These are phyloP conservation scores for Datnioides undecimradiatus DNA, from an alignment of 2,113 vertebrate genomes.

Conservation along the genomic window DNA sequence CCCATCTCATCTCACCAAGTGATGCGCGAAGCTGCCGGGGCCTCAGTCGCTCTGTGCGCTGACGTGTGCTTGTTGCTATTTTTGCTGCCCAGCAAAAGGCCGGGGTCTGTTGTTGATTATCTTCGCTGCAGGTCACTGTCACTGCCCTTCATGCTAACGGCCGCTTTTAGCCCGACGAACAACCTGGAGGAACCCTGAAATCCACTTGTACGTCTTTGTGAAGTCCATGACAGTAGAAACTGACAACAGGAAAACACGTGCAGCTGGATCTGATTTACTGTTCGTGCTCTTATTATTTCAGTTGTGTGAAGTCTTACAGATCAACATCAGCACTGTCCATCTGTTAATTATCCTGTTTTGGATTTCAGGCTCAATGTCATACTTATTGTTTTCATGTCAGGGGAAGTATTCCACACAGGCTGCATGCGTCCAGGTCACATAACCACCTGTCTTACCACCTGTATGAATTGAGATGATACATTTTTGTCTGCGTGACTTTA, in stretches of 20 bases:
- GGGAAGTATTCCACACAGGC: neutral
- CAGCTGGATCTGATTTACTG: neutral
- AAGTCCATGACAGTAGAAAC: neutral
- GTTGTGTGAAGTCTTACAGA: neutral
- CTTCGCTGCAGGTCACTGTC: neutral
- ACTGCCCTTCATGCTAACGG: neutral
- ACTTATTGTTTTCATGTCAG: neutral
- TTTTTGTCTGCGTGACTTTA: neutral
- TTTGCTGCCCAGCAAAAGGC: neutral
- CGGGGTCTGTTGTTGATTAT: neutral
- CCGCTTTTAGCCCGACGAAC: neutral
- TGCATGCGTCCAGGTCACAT: neutral
- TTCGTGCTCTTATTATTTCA: neutral
- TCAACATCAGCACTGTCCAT: neutral
- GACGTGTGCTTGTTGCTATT: conserved; percentile 8
- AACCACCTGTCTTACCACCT: too few species aligned
- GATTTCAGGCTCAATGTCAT: neutral
- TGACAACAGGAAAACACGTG: neutral
- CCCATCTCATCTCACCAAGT: neutral
- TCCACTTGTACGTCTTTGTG: neutral
- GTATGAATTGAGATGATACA: too few species aligned
- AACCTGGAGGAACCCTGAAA: neutral
- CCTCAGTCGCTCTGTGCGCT: neutral
- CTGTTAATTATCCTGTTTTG: too few species aligned
- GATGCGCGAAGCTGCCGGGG: neutral